These are phyloP conservation scores for Harpagifer antarcticus DNA, from an alignment of 2,797 vertebrate species.

Conservation along the genomic window DNA sequence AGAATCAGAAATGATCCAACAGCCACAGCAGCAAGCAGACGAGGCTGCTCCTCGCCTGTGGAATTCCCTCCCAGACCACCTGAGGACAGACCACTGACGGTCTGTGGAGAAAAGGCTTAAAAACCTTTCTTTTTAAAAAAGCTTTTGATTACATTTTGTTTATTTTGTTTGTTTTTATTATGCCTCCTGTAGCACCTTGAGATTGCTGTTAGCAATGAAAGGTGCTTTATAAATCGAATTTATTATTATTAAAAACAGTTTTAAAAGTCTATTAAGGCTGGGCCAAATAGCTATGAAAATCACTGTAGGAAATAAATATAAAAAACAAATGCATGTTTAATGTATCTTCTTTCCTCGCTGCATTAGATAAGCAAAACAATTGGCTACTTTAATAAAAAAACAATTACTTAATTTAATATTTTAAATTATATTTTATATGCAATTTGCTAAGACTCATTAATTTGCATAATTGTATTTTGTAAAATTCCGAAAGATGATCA, in stretches of 20 bases:
- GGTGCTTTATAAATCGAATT: too few species aligned
- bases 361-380: neutral
- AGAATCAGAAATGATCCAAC: neutral
- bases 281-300: neutral
- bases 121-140: too few species aligned
- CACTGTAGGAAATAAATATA: neutral
- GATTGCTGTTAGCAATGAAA: too few species aligned
- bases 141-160: too few species aligned
- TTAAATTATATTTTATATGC: neutral
- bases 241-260: neutral
- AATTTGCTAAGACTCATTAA: neutral
- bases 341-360: neutral
- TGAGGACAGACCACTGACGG: too few species aligned
- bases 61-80: too few species aligned
- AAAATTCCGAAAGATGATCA: neutral
- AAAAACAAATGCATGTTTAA: neutral
- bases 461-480: neutral
- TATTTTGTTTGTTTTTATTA: too few species aligned
- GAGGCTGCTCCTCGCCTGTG: too few species aligned
- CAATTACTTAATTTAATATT: neutral
- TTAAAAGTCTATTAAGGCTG: constrained; percentile 1
- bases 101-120: too few species aligned
- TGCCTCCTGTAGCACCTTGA: too few species aligned
- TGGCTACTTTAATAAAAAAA: neutral
- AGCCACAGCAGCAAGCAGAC: too few species aligned